Base-by-base conservation (phyloP, 2,797 vertebrate species). In the Eulemur rubriventer region DNA sequence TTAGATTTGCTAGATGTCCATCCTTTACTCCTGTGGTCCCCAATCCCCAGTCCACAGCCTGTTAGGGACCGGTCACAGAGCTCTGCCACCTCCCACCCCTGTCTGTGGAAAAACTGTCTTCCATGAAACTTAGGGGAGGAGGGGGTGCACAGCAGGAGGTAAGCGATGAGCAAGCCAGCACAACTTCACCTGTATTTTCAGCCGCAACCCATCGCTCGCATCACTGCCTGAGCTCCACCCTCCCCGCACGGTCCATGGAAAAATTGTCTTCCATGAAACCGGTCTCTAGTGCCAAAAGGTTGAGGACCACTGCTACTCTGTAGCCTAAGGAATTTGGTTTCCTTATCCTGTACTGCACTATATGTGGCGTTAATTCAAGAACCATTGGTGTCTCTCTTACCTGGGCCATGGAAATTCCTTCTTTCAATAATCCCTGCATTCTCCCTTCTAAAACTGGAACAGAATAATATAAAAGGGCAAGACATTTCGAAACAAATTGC, bases 321-420 rank as follows among this genome's bases (percentile, higher is more conserved):
- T 99, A 99, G 18, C 99, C 99, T 65, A 98, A 97, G 6, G 98
- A 97, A 89, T 92, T 98, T 81, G 99, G 99, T 92, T 98, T 99
- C 96, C 99, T 99, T 91, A 99, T 98, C 69, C 99, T 99, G 97
- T 99, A 99, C 76, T 98, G 99, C 70, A 99, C 96, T 28, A 99
- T 99, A 95, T 99, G 99, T 0, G 99, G 98, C 17, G 99, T 99
- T 96, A 99, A 95, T 89, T 99, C 99, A 83, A 99, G 98, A 69
- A 99, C 99, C 9, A 98, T 98, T 0, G 99, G 99, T 0, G 98
- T 99, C 24, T 99, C 98, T 95, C 92, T 98, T 92, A 99, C 99
- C 97, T 99, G 99, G 28, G 98, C 93, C 96, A 99, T 78, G 91
- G 99, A 99, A 98, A 99, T 97, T 5, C 99, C 99, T 91, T 99